Evolutionary conservation across 2,888 invertebrate species (phyloP), one percentile per base, ranked within the genome.

Genomic region (Phengaris alcon): DNA sequence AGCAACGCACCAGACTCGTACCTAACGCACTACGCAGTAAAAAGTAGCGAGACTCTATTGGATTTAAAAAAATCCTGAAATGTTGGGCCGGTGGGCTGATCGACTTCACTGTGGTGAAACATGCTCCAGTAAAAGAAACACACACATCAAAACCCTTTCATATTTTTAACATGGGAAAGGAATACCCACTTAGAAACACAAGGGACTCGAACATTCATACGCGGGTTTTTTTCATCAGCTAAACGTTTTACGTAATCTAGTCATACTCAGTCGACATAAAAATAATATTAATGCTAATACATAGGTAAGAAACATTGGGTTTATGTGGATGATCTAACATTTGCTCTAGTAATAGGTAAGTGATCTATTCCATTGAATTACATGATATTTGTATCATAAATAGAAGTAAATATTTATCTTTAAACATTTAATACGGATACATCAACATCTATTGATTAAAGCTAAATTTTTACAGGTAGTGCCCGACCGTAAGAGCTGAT

Each of bases 401-500:
- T 68, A 74, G 68, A 68, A 74, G 52, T 74, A 68, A 74, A 51
- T 52, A 64, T 74, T 64, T 72, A 72, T 72, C 35, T 72, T 72
- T 72, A 72, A 72, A 72, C 72, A 72, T 72, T 72, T 74, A 59
- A 52, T 52, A 64, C 13, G 64, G 68, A 68, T 52, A 68, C 74
- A 68, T 52, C 48, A 68, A 68, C 46, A 68, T 54, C 72, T 72
- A 72, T 72, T 52, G 72, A 13, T 72, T 72, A 72, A 72, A 72
- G 72, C 72, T 72, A 72, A 72, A 9, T 72, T 72, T 15, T 70
- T 72, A 51, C 51, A 54, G 72, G 52, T 72, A 72, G 72, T 54
- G 72, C 52, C 72, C 72, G 72, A 72, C 54, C 54, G 22, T 22
- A 12, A 35, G 35, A 64, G 64, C 64, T 52, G 54, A 52, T 35